Evolutionary conservation across 2,797 vertebrate species (phyloP).

Genomic region (Pipistrellus nathusii): DNA sequence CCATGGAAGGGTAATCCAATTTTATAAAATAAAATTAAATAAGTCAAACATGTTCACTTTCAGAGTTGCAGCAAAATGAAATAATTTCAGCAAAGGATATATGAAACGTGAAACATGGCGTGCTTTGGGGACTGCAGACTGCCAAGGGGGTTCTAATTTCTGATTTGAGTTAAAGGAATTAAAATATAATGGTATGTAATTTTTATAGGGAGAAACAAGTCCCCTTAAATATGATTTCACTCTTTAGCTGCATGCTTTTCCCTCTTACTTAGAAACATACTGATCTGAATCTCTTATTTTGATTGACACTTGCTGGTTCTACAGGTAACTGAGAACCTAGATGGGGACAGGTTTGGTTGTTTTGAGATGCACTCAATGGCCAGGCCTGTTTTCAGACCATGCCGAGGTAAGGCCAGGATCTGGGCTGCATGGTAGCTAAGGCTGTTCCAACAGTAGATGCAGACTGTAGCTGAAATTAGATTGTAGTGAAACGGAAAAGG

Average conservation of each 20-base stretch:
- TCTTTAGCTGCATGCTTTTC: background rate
- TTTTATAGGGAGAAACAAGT: background rate
- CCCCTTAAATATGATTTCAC: conserved; percentile 6
- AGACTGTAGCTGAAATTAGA: background rate
- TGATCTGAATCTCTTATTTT: background rate
- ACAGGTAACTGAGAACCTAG: background rate
- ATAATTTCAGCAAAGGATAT: background rate
- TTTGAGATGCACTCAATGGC: background rate
- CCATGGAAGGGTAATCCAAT: conserved; percentile 54
- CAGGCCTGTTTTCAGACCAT: background rate
- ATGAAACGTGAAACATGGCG: background rate
- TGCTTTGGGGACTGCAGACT: background rate
- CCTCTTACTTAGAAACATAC: background rate
- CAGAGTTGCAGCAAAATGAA: conserved; percentile 44
- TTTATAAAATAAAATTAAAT: conserved; percentile 68
- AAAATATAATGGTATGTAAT: background rate
- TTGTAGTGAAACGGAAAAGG: background rate
- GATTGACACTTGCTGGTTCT: background rate
- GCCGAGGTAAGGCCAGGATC: background rate
- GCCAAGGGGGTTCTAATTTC: background rate
- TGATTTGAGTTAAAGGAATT: conserved; percentile 29
- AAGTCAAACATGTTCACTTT: conserved; percentile 22
- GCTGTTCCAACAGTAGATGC: background rate
- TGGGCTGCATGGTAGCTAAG: background rate
- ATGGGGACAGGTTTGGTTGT: background rate